Base-by-base conservation (phyloP, 1,140 invertebrate genomes). In the Solenopsis invicta region DNA sequence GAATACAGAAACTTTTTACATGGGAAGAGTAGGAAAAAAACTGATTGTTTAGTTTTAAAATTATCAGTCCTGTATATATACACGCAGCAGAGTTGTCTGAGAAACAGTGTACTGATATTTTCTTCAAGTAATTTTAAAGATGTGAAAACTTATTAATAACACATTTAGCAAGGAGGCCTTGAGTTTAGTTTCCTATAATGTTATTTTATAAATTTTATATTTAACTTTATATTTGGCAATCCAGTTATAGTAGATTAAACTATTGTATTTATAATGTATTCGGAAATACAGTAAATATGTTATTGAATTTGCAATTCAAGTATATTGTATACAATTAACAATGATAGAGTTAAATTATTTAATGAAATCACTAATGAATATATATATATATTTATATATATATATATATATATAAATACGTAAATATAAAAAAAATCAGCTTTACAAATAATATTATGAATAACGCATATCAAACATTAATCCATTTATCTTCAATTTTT, bases 1-100 rank as follows among this genome's bases (percentile, higher is more conserved):
- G 29, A 56, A 48, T 67, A 18, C 21, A 85, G 5, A 77, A 89
- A 69, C 13, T 85, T 89, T 56, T 90, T 87, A 78, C 56, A 76
- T 24, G 56, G 75, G 86, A 86, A 88, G 87, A 87, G 87, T 72
- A 85, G 92, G 87, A 87, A 71, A 88, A 66, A 93, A 93, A 91
- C 76, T 89, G 89, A 92, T 87, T 87, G 74, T 18, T 89, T 92
- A 91, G 76, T 90, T 89, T 80, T 89, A 93, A 87, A 88, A 74
- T 81, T 92, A 92, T 81, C 85, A 92, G 85, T 90, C 75, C 75
- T 93, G 90, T 93, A 92, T 81, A 89, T 93, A 89, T 80, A 91
- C 64, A 86, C 67, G 86, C 87, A 89, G 71, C 89, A 91, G 61
- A 88, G 87, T 77, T 92, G 62, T 92, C 84, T 71, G 87, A 87